These are phyloP conservation scores for Thaleichthys pacificus DNA, from an alignment of 2,797 vertebrate species.

Conservation along the genomic window DNA sequence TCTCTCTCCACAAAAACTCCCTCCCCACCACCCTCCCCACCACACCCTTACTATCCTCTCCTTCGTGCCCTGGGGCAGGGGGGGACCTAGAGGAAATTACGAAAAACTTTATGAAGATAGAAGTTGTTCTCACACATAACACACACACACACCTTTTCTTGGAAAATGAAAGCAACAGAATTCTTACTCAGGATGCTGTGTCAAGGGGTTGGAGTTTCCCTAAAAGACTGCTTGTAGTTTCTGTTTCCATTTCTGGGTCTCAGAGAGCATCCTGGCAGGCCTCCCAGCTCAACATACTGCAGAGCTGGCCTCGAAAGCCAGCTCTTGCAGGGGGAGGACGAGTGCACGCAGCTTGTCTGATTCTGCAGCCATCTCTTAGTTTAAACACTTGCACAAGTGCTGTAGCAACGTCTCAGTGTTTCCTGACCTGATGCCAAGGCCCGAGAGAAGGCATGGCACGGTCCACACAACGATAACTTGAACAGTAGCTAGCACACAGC, in stretches of 20 bases:
- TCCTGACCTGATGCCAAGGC: constrained; percentile 52
- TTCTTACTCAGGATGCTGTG: background rate
- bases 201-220: constrained; percentile 18
- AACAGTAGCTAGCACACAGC: background rate
- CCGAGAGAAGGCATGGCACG: constrained; percentile 6
- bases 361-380: constrained; percentile 45
- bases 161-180: constrained; percentile 24
- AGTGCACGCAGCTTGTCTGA: constrained; percentile 27
- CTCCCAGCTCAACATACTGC: constrained; percentile 19
- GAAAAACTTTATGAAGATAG: background rate
- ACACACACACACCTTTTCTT: background rate
- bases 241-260: constrained; percentile 45
- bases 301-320: constrained; percentile 10
- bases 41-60: background rate
- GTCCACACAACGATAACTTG: background rate
- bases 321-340: constrained; percentile 17
- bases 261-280: constrained; percentile 27
- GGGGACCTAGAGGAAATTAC: constrained; percentile 29
- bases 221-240: constrained; percentile 38
- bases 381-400: constrained; percentile 42
- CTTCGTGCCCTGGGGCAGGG: background rate
- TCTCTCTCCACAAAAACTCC: background rate
- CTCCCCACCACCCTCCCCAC: constrained; percentile 12
- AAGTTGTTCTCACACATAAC: constrained; percentile 11
- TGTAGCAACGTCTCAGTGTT: constrained; percentile 51